A percentile compares a stretch with the other conserved stretches of the same genome.
Evolutionary conservation across 2,113 vertebrate species (phyloP).

Genomic region (Egretta garzetta): DNA sequence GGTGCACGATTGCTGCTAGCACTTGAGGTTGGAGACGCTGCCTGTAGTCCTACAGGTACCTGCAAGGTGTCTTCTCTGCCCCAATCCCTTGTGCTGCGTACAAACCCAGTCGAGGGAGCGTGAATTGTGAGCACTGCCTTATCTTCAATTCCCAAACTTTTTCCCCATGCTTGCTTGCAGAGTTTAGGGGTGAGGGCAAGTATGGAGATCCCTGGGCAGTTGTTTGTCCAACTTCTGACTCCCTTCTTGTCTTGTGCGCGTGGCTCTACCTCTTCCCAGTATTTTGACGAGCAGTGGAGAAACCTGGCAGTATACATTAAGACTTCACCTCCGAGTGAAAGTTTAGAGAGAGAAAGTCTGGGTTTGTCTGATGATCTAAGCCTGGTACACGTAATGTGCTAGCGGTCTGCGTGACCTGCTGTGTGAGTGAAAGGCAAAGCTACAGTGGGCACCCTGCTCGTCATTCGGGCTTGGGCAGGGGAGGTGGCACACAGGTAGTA

Average conservation of each 20-base stretch:
- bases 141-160: background rate
- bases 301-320: background rate
- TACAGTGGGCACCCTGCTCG: background rate
- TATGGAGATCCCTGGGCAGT: background rate
- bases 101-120: background rate
- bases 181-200: background rate
- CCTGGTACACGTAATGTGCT: background rate
- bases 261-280: background rate
- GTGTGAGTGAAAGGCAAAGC: background rate
- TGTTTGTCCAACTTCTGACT: background rate
- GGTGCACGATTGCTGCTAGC: background rate
- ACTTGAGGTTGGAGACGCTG: background rate
- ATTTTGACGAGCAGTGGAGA: background rate
- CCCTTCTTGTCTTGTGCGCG: accelerated
- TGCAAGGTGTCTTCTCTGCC: background rate
- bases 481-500: background rate
- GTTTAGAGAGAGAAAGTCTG: background rate
- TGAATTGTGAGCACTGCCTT: background rate
- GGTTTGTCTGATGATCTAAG: background rate
- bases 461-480: background rate
- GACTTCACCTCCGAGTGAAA: background rate
- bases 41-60: background rate
- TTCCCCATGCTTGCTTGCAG: background rate
- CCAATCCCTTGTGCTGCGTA: background rate
- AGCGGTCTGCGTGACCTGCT: background rate